Conservation (phyloP, 2,797 vertebrate genomes). For the Ctenosaura bakeri region DNA sequence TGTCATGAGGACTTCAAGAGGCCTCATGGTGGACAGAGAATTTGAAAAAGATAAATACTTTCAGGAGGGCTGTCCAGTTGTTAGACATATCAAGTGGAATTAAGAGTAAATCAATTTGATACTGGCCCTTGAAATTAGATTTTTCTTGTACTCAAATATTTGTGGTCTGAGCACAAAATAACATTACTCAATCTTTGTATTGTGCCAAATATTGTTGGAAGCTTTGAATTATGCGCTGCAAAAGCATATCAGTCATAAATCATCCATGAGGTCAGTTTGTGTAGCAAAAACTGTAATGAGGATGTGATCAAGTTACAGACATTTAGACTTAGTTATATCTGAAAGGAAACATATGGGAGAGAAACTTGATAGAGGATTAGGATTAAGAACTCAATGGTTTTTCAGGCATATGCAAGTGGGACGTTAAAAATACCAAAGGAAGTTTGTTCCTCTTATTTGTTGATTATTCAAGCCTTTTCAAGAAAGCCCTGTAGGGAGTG, state of each 20-base stretch:
- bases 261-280: slow-evolving; percentile 76
- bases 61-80: slow-evolving; percentile 31
- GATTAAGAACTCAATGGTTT: slow-evolving; percentile 68
- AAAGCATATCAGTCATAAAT: slow-evolving; percentile 76
- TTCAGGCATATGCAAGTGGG: slow-evolving; percentile 59
- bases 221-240: slow-evolving; percentile 70
- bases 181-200: slow-evolving; percentile 66
- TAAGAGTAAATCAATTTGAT: slow-evolving; percentile 63
- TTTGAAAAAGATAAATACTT: slow-evolving; percentile 54
- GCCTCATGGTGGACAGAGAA: slow-evolving; percentile 22
- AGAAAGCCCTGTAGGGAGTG: slow-evolving; percentile 42
- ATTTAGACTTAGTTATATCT: slow-evolving; percentile 81
- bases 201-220: slow-evolving; percentile 74
- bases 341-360: slow-evolving; percentile 83
- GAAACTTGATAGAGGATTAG: slow-evolving; percentile 72
- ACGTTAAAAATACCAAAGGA: slow-evolving; percentile 58
- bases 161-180: slow-evolving; percentile 73
- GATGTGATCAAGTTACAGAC: slow-evolving; percentile 79
- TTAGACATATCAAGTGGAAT: slow-evolving; percentile 52
- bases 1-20: slow-evolving; percentile 19
- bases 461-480: slow-evolving; percentile 42
- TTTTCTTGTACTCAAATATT: slow-evolving; percentile 66
- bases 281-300: slow-evolving; percentile 79
- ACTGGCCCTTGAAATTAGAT: slow-evolving; percentile 51
- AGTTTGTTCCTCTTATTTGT: slow-evolving; percentile 28